Base-by-base conservation (phyloP, 2,113 vertebrate species). In the Zingel zingel region DNA sequence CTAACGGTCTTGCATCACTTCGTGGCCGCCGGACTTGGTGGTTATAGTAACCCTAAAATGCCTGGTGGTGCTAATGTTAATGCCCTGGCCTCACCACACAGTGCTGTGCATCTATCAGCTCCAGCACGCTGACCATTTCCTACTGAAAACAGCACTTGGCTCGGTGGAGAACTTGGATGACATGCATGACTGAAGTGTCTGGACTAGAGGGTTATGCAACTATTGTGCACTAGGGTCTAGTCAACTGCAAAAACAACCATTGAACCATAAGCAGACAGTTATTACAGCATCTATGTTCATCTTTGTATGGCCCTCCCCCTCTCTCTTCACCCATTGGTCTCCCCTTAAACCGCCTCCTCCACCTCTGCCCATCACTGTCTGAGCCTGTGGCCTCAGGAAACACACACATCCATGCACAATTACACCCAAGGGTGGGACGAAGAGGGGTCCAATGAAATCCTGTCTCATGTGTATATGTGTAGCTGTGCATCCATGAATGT, bases 241-340 rank as follows among this genome's bases (percentile, higher is more conserved):
- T 84, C 77, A 70, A 84, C 91, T 83, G 81, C 85, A 86, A 81
- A 91, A 86, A 75, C 78, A 85, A 56, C 81, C 90, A 85, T 11
- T 91, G 87, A 77, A 91, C 82, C 89, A 81, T 87, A 85, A 91
- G 74, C 69, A 88, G 69, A 85, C 71, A 84, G 89, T 92, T 93
- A 86, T 93, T 93, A 82, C 53, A 94, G 62, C 74, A 83, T 59
- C 76, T 27, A 79, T 75, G 58, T 80, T 65, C 82, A 68, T 79
- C 62, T 76, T 65, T 69, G 64, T 61, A 54, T 7, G 39, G n/a
- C 58, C 84, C 19, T 57, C 39, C 65, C 77, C 27, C 27, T 30
- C 10, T 43, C 61, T 62, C 50, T 50, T 54, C 15, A 21, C 61
- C 57, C 19, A 11, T 25, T 13, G 13, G 14, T 48, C 39, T 8